Evolutionary conservation across 1,140 invertebrate genomes (phyloP), one percentile per base, ranked within the genome.

Genomic region (Episyrphus balteatus): DNA sequence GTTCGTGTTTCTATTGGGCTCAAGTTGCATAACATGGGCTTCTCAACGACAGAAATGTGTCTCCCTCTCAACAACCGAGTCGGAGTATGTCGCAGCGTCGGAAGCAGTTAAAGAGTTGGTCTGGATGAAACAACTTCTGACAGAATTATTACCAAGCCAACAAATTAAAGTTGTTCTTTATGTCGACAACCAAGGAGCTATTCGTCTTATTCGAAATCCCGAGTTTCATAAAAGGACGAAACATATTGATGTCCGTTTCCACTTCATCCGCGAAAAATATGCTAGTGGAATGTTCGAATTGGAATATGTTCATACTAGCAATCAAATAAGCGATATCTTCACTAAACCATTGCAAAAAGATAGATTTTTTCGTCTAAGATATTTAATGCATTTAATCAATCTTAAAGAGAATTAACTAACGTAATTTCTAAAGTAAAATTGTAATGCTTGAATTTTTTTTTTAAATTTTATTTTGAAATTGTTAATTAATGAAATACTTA

Each of bases 1-100:
- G n/a, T 52, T 52, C 34, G 31, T 55, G 31, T 54, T 54, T 36
- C 26, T 48, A 31, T 41, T 50, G 26, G 31, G 33, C 31, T 50
- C 47, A 37, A 46, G 31, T 30, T 15, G 45, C 7, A 48, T 59
- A 6, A 48, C 43, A 33, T 59, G 52, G 19, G 33, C 9, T 34
- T 34, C 9, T 34, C 9, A 61, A 47, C 38, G 55, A 58, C 34
- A 63, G 58, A 51, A 70, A 74, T 53, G 43, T 44, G 9, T 61
- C 32, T 42, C 48, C 58, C 21, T 55, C 59, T 14, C 45, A 58
- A 9, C 62, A 59, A 5, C 68, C 69, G 13, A 63, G 9, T 55
- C 60, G 36, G 55, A 51, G 10, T 49, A 51, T 54, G 53, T 55
- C 48, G 53, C 50, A 13, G 45, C 53, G 12, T 59, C 60, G 48